Evolutionary conservation across 23 tunicate species (phyloP).

Genomic region (Phallusia fumigata): DNA sequence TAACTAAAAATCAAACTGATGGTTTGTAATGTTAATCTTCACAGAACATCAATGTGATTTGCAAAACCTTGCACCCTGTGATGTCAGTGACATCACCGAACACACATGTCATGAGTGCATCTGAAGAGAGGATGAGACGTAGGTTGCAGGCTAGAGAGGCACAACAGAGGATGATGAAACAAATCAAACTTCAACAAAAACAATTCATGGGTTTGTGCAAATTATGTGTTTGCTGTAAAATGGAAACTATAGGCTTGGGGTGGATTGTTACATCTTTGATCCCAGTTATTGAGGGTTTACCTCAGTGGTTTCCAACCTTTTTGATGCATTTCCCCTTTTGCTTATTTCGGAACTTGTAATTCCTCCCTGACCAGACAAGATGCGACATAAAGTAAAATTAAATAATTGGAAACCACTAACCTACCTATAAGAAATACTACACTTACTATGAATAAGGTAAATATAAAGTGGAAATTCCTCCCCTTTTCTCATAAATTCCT

Average conservation of each 20-base stretch:
- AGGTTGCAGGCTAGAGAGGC: conserved; percentile 52
- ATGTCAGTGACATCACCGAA: neutral
- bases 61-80: conserved; percentile 14
- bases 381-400: too few species aligned
- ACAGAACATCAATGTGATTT: conserved; percentile 8
- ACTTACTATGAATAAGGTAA: too few species aligned
- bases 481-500: too few species aligned
- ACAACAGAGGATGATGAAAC: conserved; percentile 52
- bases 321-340: too few species aligned
- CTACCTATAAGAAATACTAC: too few species aligned
- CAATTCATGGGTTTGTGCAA: conserved; percentile 50
- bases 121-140: conserved; percentile 28
- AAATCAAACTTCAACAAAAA: conserved; percentile 51
- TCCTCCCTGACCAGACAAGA: too few species aligned
- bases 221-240: neutral
- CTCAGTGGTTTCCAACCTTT: too few species aligned
- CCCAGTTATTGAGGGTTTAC: too few species aligned
- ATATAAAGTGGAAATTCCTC: too few species aligned
- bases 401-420: too few species aligned
- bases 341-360: too few species aligned
- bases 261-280: too few species aligned
- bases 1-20: neutral
- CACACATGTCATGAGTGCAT: neutral
- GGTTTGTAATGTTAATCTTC: neutral
- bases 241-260: neutral